phyloP scores from a whole-genome alignment of 2,888 invertebrate species.

The Bruchidius siliquastri region DNA sequence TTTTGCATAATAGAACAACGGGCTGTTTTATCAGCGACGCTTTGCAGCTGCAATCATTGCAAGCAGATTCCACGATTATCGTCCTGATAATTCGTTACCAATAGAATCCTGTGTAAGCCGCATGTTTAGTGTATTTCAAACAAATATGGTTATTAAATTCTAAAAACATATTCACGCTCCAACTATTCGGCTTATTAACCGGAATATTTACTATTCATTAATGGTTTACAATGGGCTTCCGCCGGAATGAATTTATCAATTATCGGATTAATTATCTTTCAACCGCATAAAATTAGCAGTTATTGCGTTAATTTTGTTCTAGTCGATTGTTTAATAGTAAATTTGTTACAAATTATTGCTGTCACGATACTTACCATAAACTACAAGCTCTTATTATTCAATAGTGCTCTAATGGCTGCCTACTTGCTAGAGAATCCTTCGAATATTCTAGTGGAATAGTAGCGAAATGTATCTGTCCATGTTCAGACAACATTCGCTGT shows the following conservation, averaged over 20 bases:
- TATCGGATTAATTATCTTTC: neutral
- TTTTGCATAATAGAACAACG: too few relatives aligned
- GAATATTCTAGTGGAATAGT: too few relatives aligned
- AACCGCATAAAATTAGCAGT: neutral
- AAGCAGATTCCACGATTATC: neutral
- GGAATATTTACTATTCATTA: neutral
- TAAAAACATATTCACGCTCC: neutral
- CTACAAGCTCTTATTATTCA: too few relatives aligned
- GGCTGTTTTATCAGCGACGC: too few relatives aligned
- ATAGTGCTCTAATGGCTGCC: too few relatives aligned
- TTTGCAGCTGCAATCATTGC: neutral
- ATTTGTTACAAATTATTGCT: neutral
- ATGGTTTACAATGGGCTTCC: neutral
- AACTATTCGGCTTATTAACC: neutral
- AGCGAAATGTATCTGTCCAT: too few relatives aligned
- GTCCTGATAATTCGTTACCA: neutral
- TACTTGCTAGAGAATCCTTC: too few relatives aligned
- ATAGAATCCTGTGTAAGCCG: neutral
- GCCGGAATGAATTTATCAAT: neutral
- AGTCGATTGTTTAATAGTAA: neutral
- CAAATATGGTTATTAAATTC: neutral
- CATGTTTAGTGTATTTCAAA: neutral
- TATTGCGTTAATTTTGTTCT: neutral
- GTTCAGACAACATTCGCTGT: too few relatives aligned
- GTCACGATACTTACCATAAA: too few relatives aligned